Evolutionary conservation across 1,140 invertebrate genomes (phyloP).

Genomic region (Pseudomyrmex sp.): DNA sequence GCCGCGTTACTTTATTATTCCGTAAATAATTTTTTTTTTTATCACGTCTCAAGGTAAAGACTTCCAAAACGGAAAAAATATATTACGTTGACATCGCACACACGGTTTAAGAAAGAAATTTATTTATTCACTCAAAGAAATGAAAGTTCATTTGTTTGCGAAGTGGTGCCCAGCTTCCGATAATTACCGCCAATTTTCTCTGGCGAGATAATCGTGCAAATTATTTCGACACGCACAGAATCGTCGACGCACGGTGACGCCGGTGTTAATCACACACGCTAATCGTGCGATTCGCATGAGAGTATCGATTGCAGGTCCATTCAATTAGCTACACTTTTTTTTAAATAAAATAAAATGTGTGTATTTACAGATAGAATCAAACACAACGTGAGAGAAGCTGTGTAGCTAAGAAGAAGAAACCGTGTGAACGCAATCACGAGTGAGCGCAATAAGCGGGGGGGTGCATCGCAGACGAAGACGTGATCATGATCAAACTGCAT

Average conservation of each 20-base stretch:
- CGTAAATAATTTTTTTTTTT: too few species aligned
- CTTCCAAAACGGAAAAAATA: not conserved
- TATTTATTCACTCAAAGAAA: too few species aligned
- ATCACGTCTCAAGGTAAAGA: not conserved
- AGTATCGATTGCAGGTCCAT: slow-evolving; percentile 3
- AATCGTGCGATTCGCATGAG: slow-evolving; percentile 34
- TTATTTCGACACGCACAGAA: slow-evolving; percentile 14
- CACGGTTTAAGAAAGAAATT: not conserved
- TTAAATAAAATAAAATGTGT: not conserved
- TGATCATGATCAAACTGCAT: slow-evolving; percentile 36
- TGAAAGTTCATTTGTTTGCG: not conserved
- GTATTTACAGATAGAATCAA: not conserved
- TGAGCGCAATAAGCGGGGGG: slow-evolving; percentile 29
- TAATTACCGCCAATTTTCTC: slow-evolving; percentile 4
- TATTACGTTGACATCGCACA: not conserved
- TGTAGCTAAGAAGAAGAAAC: not conserved
- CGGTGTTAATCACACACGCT: slow-evolving; percentile 50
- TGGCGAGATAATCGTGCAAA: slow-evolving; percentile 36
- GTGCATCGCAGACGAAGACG: slow-evolving; percentile 28
- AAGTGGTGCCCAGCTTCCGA: slow-evolving; percentile 17
- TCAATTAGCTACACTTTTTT: not conserved
- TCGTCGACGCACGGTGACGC: slow-evolving; percentile 36
- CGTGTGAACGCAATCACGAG: not conserved
- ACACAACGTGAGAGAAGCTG: not conserved
- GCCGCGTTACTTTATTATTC: not conserved